Conservation (phyloP, 2,888 invertebrate species). For the Plemyria rubiginata region DNA sequence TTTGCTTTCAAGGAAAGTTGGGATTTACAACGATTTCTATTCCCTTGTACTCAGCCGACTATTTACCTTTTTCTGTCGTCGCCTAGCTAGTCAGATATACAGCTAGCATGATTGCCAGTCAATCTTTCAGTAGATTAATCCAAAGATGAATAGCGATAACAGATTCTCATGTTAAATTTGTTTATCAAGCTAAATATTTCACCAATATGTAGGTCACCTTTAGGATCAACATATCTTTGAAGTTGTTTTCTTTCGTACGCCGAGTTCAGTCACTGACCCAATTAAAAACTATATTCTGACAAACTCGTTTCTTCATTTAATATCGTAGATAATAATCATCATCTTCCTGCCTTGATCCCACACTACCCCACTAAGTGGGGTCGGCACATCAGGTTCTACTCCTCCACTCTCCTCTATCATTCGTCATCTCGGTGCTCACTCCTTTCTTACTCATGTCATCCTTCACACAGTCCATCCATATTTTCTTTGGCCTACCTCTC, state of each 20-base stretch:
- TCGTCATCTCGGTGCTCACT: too few relatives aligned
- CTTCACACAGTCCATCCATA: too few relatives aligned
- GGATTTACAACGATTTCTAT: conserved; percentile 30
- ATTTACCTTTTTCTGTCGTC: conserved; percentile 21
- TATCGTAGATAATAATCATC: too few relatives aligned
- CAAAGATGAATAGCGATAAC: background rate
- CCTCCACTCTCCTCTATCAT: too few relatives aligned
- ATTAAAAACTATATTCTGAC: background rate
- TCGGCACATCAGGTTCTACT: too few relatives aligned
- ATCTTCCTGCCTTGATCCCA: too few relatives aligned
- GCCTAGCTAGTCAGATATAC: conserved; percentile 2
- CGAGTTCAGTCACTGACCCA: background rate
- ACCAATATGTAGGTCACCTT: conserved; percentile 1
- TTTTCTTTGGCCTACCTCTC: too few relatives aligned
- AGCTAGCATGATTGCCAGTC: background rate
- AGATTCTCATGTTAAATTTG: background rate
- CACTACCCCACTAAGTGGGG: too few relatives aligned
- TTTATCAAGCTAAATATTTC: background rate
- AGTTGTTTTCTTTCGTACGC: background rate
- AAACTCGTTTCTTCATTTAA: background rate
- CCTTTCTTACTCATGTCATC: too few relatives aligned
- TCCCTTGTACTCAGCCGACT: conserved; percentile 8
- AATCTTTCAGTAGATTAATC: conserved; percentile 1
- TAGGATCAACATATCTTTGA: background rate
- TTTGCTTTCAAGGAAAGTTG: conserved; percentile 47